A percentile compares a stretch with the other conserved stretches of the same genome.
phyloP scores from a whole-genome alignment of 64 coral and sea anemone species.

The Porites australiensis region DNA sequence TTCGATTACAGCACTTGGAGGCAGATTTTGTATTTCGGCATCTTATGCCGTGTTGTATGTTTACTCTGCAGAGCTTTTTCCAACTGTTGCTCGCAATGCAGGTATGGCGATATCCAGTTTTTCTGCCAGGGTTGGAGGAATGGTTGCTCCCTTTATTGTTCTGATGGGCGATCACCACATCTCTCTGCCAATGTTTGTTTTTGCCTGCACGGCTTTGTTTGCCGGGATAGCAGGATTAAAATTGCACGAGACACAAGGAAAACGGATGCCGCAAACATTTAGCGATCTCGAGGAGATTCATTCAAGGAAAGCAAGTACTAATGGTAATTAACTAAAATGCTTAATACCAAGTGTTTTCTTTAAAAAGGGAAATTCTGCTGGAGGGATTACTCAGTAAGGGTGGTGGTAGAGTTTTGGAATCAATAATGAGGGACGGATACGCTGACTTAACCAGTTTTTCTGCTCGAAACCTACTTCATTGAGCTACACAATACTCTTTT shows the following conservation, averaged over 20 bases:
- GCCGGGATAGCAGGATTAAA: constrained; percentile 53
- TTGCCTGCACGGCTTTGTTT: constrained; percentile 46
- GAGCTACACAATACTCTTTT: no score
- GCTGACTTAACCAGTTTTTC: no score
- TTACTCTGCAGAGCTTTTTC: constrained; percentile 71
- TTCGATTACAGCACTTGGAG: constrained; percentile 46
- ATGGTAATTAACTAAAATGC: background rate
- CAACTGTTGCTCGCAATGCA: constrained; percentile 69
- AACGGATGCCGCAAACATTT: constrained; percentile 72
- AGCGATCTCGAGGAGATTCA: constrained; percentile 36
- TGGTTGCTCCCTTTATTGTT: constrained; percentile 68
- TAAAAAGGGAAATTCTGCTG: no score
- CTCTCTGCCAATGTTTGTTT: constrained; percentile 75
- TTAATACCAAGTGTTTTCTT: no score
- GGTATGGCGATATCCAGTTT: constrained; percentile 52
- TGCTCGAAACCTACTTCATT: no score
- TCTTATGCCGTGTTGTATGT: constrained; percentile 74
- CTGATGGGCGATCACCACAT: constrained; percentile 69
- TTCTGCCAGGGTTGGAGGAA: constrained; percentile 61
- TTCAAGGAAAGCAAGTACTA: background rate
- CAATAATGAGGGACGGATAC: no score
- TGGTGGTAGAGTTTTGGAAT: no score
- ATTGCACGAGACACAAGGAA: constrained; percentile 76
- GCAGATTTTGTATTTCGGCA: constrained; percentile 82
- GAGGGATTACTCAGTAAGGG: no score